Evolutionary conservation across 2,888 invertebrate genomes (phyloP), one percentile per base, ranked within the genome.

Genomic region (Cetonia aurata): DNA sequence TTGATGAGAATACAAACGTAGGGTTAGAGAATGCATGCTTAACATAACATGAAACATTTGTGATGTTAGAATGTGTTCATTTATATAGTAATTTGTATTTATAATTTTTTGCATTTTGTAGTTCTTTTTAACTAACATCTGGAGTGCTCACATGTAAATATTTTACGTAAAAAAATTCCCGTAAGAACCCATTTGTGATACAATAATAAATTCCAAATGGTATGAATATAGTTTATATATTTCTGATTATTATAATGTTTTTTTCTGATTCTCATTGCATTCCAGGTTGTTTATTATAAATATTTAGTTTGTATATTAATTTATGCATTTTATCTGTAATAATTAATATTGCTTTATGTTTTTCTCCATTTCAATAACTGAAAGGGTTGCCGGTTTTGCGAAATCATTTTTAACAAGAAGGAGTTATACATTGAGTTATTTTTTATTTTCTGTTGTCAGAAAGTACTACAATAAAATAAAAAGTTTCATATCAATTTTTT

Each of bases 401-500:
- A 46, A 46, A 60, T 25, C 31, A 12, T 60, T 59, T 60, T 37
- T 65, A 25, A 25, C 25, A 52, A 25, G 9, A 52, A 52, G 3
- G 10, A 52, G 3, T 25, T 52, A 25, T 6, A 25, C 50, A 50
- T 65, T 25, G 25, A 25, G 25, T 65, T 17, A 33, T 65, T 65
- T 62, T 60, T 37, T 50, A 65, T 65, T 65, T 65, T 65, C 62
- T 65, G 62, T 65, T 65, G 62, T 65, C 62, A 65, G 62, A 50
- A 1, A 17, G 62, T 65, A 65, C 62, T 25, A 3, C 25, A 25
- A 37, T 50, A 37, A 50, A 65, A 50, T 50, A 65, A 50, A 65
- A 33, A 9, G 15, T 13, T 41, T 50, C 33, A 12, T 12, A 33
- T 65, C 37, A 41, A 53, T 53, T 57, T 42, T 65, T 33, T 15